Evolutionary conservation across 2,888 invertebrate species (phyloP), one percentile per base, ranked within the genome.

Genomic region (Allacma fusca): DNA sequence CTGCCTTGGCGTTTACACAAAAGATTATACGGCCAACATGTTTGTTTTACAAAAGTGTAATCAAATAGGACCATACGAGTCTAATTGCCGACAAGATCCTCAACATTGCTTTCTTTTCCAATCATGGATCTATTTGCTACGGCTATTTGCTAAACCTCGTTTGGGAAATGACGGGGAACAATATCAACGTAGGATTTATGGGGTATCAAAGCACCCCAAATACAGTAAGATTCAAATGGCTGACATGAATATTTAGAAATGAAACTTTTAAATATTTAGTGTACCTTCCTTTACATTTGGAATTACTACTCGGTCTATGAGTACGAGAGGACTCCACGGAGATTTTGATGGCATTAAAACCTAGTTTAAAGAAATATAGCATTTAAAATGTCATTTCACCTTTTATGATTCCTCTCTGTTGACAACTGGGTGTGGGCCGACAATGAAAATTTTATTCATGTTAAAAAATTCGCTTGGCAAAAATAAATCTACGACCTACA

Each of bases 401-500:
- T 62, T 62, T 62, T 62, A 62, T 62, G 21, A 62, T 62, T 21
- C 62, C 13, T 16, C 24, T 13, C 24, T 40, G 34, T 40, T 68
- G 68, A 40, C 68, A 68, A 2, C 21, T 40, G 68, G 34, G 68
- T 2, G 68, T 34, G 43, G 23, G 40, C 16, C 40, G 40, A 68
- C 40, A 68, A 40, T 68, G 40, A 68, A 68, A 68, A 5, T 62
- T 62, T 62, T 68, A 68, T 68, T 68, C 40, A 68, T 40, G 21
- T n/a, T 68, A 9, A 40, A 68, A 68, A 68, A 68, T 65, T 19
- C 23, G 23, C 62, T 23, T 9, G 19, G 23, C 26, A 24, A 62
- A 62, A 62, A 19, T 26, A 19, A 4, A 62, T 19, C 2, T 16
- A 7, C 34, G 68, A 68, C 68, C 68, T 40, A 68, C 68, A 68